Evolutionary conservation across 2,888 invertebrate species (phyloP), one percentile per base, ranked within the genome.

Genomic region (Hydroisotoma schaefferi): DNA sequence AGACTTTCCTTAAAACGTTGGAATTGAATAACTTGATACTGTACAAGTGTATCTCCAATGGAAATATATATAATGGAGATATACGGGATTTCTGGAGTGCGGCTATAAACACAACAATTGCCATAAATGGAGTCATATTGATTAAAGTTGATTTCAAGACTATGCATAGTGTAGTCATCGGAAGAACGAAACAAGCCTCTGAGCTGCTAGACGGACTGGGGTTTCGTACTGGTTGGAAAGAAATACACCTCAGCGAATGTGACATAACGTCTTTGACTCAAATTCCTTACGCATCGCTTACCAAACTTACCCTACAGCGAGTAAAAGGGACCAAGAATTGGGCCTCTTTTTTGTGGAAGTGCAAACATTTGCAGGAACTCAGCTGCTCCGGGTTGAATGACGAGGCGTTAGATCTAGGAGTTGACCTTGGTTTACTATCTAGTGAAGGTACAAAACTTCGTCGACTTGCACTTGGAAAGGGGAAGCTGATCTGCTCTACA

Each of bases 241-340:
- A 25, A 8, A 26, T 59, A 8, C n/a, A 23, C n/a, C 10, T 54
- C 1, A 40, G 38, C 22, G 59, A 59, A 18, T 53, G 52, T 23
- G 53, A 59, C 2, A 18, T 59, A 2, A n/a, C 12, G n/a, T 27
- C 47, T 1, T 28, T 59, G 20, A 47, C 28, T 12, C 22, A 8
- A 1, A 20, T 59, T 1, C 27, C 33, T 2, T 27, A 12, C 2
- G 22, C 26, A 26, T 8, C 4, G 1, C n/a, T 59, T 1, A 29
- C 47, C n/a, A 18, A 15, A 1, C 38, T 59, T 2, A 29, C 43
- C n/a, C n/a, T 59, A 23, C 43, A 49, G 3, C 12, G 29, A 27
- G 55, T 59, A 3, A 49, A 22, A 43, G 59, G 55, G 10, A 40
- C 55, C 1, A 49, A 55, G 20, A 47, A 56, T 29, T 23, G 6